phyloP scores from a whole-genome alignment of 2,888 invertebrate species.

The Gari tellinella region DNA sequence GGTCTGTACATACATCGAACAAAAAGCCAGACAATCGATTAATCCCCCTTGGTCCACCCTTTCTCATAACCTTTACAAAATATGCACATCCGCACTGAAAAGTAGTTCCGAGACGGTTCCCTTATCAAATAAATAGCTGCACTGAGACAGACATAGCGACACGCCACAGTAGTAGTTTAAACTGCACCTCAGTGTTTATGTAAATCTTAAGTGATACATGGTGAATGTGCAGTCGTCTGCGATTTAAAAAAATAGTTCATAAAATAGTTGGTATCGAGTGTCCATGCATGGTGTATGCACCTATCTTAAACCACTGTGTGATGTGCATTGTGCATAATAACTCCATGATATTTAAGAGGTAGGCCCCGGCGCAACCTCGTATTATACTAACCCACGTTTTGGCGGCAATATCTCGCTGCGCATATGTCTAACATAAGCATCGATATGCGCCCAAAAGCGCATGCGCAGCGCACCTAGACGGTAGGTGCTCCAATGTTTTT shows the following conservation, averaged over 20 bases:
- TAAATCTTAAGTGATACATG: conserved; percentile 24
- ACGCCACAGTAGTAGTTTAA: conserved; percentile 26
- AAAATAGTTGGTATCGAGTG: conserved; percentile 29
- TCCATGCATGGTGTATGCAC: conserved; percentile 38
- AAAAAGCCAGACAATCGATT: conserved; percentile 32
- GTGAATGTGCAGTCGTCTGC: conserved; percentile 31
- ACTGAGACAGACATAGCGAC: conserved; percentile 38
- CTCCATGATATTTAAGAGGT: conserved; percentile 57
- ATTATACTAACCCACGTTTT: conserved; percentile 50
- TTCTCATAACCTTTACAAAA: conserved; percentile 42
- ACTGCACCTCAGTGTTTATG: conserved; percentile 28
- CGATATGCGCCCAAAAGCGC: conserved; percentile 50
- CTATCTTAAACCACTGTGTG: conserved; percentile 33
- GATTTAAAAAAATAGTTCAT: conserved; percentile 22
- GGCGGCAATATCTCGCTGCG: conserved; percentile 54
- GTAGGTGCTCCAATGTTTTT: neutral
- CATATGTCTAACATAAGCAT: conserved; percentile 56
- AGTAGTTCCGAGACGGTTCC: conserved; percentile 44
- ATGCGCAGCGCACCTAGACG: conserved; percentile 46
- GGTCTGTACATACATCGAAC: conserved; percentile 35
- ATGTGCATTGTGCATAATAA: conserved; percentile 50
- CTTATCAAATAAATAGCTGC: conserved; percentile 37
- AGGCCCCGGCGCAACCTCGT: conserved; percentile 54
- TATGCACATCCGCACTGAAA: conserved; percentile 60
- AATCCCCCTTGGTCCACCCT: conserved; percentile 55